Base-by-base conservation (phyloP, 2,113 vertebrate genomes). In the Grammomys dolichurus region DNA sequence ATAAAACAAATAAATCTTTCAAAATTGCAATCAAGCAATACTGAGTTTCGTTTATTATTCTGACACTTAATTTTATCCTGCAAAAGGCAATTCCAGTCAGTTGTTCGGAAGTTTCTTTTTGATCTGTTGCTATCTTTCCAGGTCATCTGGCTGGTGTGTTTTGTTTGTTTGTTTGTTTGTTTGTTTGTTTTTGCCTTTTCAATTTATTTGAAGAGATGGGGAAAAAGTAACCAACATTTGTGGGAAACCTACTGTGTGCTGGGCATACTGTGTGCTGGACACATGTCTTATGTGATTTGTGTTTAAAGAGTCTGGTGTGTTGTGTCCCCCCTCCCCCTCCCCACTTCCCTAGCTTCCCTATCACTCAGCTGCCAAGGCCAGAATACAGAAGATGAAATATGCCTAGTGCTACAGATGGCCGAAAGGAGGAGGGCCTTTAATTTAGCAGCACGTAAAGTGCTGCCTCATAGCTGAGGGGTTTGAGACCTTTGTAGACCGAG, bases 11-110 rank as follows among this genome's bases (percentile, higher is more conserved):
- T 10, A 10, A 8, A 22, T 73, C 19, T 19, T 22, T 40, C 8
- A 40, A 87, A 93, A 75, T 93, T 63, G 28, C 63, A 87, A 46
- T 51, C 5, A 48, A 84, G 58, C 9, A 46, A 33, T 82, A 63
- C 73, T n/a, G 85, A 19, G 60, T 91, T 92, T 65, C 63, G 36
- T 85, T 67, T 91, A 90, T 11, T 81, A 65, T n/a, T 10, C 46
- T 90, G 43, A 91, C 48, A 51, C 24, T 90, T 72, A 46, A 58
- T 88, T 96, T 94, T 76, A 78, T 88, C 85, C 81, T 70, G 14
- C 10, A 43, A 95, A 93, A n/a, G 40, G 40, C 77, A 70, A 89
- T 82, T 88, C 56, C n/a, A 81, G 20, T 58, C 87, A 48, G 33
- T 67, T 10, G 16, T 89, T 93, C 51, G 48, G 28, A 78, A 65